Evolutionary conservation across 1,140 invertebrate genomes (phyloP).

Genomic region (Drosophila pachea): DNA sequence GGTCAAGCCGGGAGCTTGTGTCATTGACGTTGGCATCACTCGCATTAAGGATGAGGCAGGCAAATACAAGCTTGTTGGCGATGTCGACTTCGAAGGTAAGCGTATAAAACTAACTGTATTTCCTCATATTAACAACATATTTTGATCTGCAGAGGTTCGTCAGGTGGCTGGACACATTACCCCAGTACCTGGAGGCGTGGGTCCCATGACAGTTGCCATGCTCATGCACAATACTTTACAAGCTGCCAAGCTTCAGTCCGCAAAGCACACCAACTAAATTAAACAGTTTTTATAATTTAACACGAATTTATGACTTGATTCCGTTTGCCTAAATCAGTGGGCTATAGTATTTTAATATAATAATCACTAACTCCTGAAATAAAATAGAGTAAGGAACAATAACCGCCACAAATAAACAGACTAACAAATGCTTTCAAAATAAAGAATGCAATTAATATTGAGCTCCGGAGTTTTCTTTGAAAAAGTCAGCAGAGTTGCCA

Average conservation of each 20-base stretch:
- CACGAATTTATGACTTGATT: conserved; percentile 27
- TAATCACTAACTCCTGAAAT: conserved; percentile 27
- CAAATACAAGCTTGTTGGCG: conserved; percentile 89
- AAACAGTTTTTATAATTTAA: neutral
- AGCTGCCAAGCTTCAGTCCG: conserved; percentile 81
- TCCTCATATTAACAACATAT: neutral
- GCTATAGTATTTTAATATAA: conserved; percentile 67
- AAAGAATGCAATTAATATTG: neutral
- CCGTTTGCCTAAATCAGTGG: neutral
- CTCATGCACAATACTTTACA: conserved; percentile 90
- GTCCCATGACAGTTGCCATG: conserved; percentile 94
- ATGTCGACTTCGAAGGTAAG: conserved; percentile 90
- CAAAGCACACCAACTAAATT: neutral
- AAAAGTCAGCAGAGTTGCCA: conserved; percentile 25
- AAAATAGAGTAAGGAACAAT: conserved; percentile 10
- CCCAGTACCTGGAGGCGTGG: conserved; percentile 93
- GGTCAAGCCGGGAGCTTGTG: conserved; percentile 91
- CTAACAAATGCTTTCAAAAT: conserved; percentile 4
- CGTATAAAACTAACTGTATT: neutral
- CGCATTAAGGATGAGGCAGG: conserved; percentile 83
- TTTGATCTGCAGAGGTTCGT: conserved; percentile 82
- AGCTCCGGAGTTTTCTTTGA: neutral
- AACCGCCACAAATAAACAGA: conserved; percentile 18
- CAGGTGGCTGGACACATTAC: conserved; percentile 89
- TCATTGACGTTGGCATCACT: conserved; percentile 94